Evolutionary conservation across 2,113 vertebrate genomes (phyloP).

Genomic region (Cebus imitator): DNA sequence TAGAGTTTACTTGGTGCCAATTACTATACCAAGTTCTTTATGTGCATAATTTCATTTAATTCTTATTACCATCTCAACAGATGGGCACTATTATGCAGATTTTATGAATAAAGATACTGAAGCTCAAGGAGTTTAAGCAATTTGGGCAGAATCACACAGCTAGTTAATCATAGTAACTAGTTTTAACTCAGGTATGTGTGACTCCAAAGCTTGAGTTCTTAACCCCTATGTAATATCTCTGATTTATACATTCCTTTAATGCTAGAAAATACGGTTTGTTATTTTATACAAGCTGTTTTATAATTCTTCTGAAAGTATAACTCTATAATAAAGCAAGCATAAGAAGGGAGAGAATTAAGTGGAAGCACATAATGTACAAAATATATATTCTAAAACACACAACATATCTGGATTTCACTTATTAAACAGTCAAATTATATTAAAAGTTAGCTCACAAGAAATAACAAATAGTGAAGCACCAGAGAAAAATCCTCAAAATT

Average conservation of each 20-base stretch:
- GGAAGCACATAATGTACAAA: background rate
- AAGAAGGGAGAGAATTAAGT: background rate
- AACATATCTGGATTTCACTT: background rate
- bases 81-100: background rate
- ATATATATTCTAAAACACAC: background rate
- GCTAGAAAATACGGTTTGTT: background rate
- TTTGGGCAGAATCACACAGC: background rate
- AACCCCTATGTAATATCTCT: background rate
- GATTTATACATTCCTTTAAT: background rate
- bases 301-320: background rate
- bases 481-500: background rate
- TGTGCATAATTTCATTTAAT: background rate
- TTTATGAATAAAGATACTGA: background rate
- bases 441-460: background rate
- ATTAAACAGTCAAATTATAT: background rate
- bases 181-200: background rate
- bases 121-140: background rate
- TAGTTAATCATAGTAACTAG: background rate
- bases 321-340: background rate
- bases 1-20: background rate
- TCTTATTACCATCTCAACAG: background rate
- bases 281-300: background rate
- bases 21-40: background rate
- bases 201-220: background rate
- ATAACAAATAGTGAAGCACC: background rate